Evolutionary conservation across 23 tunicate genomes (phyloP), one percentile per base, ranked within the genome.

Genomic region (Halocynthia roretzi): DNA sequence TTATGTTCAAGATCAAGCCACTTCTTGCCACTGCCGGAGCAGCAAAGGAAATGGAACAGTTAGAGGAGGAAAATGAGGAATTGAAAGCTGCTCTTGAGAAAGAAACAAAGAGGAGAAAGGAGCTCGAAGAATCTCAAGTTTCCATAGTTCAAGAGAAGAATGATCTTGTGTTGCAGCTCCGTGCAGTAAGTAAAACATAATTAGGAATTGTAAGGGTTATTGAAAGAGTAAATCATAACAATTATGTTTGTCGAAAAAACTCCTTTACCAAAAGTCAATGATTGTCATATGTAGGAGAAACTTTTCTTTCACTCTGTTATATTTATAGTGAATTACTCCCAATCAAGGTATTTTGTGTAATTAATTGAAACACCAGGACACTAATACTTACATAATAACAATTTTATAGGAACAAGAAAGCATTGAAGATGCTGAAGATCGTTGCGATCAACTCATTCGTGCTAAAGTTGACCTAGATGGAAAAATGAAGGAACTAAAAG

Each of bases 11-110:
- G 68, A 85, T 93, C 81, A 96, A 96, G 80, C 99, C 99, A 48
- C 77, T 96, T 51, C 73, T 96, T 61, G 94, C 95, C 52, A 85
- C 96, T 9, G 99, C 93, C n/a, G 93, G 90, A 62, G 89, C 96
- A 14, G 97, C 89, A 12, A 83, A 89, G 53, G 99, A 96, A 60
- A 64, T 96, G 63, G 93, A 96, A 80, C 86, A 77, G 14, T 70
- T 86, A 10, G 91, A 84, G 57, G 98, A 75, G 40, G 93, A 89
- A 53, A 85, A 86, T 56, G 87, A 72, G 8, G 96, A 85, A 69
- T 62, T 91, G 85, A 90, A 89, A 79, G 85, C 53, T 12, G 86
- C 95, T 20, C 80, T 89, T 58, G 99, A 89, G 51, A 85, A 85
- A 58, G 99, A 96, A 82, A 69, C 85, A 18, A 89, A 96, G 71